Evolutionary conservation across 1,140 invertebrate genomes (phyloP).

Genomic region (Idris sp.): DNA sequence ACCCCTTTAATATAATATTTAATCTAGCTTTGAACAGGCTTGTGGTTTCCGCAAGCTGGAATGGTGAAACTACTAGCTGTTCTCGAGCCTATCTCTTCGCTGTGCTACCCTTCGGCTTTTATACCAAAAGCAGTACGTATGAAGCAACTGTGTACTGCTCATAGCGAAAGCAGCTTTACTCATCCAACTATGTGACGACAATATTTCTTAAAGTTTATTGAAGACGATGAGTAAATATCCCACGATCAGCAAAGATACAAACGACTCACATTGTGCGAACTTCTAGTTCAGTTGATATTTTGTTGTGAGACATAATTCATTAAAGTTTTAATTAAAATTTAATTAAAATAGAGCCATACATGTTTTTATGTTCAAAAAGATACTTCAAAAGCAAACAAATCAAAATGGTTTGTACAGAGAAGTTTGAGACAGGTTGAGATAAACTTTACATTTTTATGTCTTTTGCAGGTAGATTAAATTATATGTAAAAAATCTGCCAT

Average conservation of each 20-base stretch:
- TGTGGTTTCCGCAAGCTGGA: slow-evolving; percentile 75
- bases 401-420: no score
- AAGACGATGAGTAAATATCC: slow-evolving; percentile 54
- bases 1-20: slow-evolving; percentile 79
- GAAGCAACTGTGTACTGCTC: slow-evolving; percentile 50
- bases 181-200: slow-evolving; percentile 59
- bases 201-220: slow-evolving; percentile 61
- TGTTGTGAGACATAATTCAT: no score
- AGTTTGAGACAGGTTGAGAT: no score
- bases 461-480: no score
- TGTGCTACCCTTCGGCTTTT: slow-evolving; percentile 60
- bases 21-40: slow-evolving; percentile 79
- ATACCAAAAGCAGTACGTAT: slow-evolving; percentile 44
- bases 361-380: no score
- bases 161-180: slow-evolving; percentile 60
- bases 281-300: not conserved
- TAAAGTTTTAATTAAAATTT: no score
- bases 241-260: slow-evolving; percentile 42
- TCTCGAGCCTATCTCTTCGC: slow-evolving; percentile 62
- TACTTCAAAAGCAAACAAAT: no score
- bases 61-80: slow-evolving; percentile 69
- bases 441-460: no score
- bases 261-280: not conserved
- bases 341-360: no score
- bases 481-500: no score